Conservation (phyloP, 2,113 vertebrate genomes). For the Megaceryle torquata region DNA sequence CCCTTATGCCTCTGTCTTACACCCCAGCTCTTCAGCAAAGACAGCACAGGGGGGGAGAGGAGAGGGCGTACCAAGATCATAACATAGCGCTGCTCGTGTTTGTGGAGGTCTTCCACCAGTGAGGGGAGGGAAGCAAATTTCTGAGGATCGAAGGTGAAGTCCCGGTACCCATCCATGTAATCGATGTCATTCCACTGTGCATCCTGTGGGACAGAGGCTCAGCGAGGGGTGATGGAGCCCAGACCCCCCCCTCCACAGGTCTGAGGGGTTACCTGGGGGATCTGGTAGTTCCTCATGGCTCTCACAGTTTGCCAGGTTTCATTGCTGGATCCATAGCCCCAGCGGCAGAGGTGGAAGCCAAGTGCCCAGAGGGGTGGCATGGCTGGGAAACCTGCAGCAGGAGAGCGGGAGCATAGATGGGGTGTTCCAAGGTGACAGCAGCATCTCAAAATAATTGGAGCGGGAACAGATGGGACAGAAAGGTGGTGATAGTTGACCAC, state of each 20-base stretch:
- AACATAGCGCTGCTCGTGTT: conserved; percentile 60
- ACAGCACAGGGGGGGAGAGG: not conserved
- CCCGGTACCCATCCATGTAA: conserved; percentile 85
- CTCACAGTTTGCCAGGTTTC: conserved; percentile 81
- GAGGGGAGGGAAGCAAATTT: conserved; percentile 78
- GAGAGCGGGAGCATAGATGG: not conserved
- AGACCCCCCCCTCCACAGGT: not conserved
- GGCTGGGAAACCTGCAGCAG: conserved; percentile 70
- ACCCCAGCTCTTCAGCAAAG: not conserved
- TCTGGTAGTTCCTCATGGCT: conserved; percentile 78
- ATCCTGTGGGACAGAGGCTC: conserved; percentile 68
- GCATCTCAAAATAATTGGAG: not conserved
- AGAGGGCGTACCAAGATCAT: conserved; percentile 81
- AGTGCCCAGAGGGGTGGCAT: conserved; percentile 87
- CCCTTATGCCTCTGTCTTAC: not conserved
- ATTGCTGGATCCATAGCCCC: conserved; percentile 83
- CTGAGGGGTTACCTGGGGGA: conserved; percentile 64
- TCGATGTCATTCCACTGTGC: conserved; percentile 81
- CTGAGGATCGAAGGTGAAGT: conserved; percentile 80
- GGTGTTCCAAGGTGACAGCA: not conserved
- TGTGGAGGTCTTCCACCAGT: conserved; percentile 76
- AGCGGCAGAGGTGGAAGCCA: conserved; percentile 89
- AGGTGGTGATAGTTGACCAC: not conserved
- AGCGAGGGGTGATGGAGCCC: not conserved
- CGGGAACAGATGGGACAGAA: not conserved